phyloP scores from a whole-genome alignment of 2,888 invertebrate species.

The Corythucha ciliata region DNA sequence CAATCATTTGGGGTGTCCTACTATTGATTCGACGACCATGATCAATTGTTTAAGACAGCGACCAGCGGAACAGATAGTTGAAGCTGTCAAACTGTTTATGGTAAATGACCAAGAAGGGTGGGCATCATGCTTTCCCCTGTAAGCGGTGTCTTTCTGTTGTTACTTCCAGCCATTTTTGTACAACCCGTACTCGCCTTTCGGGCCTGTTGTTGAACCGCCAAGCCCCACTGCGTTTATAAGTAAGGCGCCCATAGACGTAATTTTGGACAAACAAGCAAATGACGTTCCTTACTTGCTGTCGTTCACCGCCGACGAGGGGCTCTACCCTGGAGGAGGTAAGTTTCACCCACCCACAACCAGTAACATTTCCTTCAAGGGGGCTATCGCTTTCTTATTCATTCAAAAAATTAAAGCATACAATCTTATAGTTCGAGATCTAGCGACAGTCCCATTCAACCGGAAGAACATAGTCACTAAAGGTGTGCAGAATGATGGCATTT shows the following conservation, averaged over 20 bases:
- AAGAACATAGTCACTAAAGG: too few species aligned
- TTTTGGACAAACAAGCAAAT: slow-evolving; percentile 8
- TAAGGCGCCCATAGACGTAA: slow-evolving; percentile 19
- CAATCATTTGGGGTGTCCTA: slow-evolving; percentile 53
- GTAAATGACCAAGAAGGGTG: slow-evolving; percentile 39
- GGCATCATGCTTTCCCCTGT: neutral
- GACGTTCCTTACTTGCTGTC: slow-evolving; percentile 26
- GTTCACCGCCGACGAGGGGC: slow-evolving; percentile 25
- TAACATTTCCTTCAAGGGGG: too few species aligned
- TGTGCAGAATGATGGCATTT: too few species aligned
- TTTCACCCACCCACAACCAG: too few species aligned
- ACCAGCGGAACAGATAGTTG: slow-evolving; percentile 51
- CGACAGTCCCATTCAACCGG: too few species aligned
- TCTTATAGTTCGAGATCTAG: too few species aligned
- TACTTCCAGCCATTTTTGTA: slow-evolving; percentile 50
- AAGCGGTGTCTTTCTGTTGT: too few species aligned
- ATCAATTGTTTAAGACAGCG: slow-evolving; percentile 55
- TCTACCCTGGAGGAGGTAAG: slow-evolving; percentile 30
- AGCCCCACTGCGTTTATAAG: slow-evolving; percentile 23
- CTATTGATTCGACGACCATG: slow-evolving; percentile 46
- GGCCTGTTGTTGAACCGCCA: slow-evolving; percentile 56
- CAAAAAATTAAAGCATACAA: too few species aligned
- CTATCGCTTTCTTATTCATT: too few species aligned
- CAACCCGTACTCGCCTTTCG: slow-evolving; percentile 62
- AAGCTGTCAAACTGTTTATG: slow-evolving; percentile 45